These are phyloP conservation scores for Caloenas nicobarica DNA, from an alignment of 2,113 vertebrate genomes.

Conservation along the genomic window DNA sequence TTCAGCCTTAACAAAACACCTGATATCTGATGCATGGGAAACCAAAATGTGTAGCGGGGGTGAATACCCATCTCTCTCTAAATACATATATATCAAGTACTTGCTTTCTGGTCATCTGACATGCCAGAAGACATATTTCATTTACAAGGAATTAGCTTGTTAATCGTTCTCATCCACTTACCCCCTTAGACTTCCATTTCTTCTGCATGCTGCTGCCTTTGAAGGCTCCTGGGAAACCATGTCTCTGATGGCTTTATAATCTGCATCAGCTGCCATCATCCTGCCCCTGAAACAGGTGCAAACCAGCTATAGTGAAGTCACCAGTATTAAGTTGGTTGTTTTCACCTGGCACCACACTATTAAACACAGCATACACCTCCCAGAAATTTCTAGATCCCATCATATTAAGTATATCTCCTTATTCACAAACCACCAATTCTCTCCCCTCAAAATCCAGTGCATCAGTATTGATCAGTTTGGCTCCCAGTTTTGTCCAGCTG, in stretches of 20 bases:
- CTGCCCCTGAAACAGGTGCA: not conserved
- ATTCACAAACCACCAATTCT: not conserved
- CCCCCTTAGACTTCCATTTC: not conserved
- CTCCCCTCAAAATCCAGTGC: not conserved
- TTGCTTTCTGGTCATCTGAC: not conserved
- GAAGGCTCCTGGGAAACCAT: not conserved
- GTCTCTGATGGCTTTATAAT: not conserved
- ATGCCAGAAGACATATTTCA: not conserved
- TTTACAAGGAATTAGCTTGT: not conserved
- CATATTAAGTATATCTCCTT: not conserved
- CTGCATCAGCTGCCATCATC: not conserved
- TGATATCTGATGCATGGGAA: not conserved
- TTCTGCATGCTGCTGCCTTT: not conserved
- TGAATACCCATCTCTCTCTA: not conserved
- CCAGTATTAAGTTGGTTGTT: not conserved
- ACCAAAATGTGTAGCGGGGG: rapidly evolving
- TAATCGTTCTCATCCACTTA: not conserved
- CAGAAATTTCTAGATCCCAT: not conserved
- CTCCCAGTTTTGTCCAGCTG: not conserved
- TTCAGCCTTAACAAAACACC: not conserved
- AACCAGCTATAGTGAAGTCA: not conserved
- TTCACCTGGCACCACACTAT: not conserved
- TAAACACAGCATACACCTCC: not conserved
- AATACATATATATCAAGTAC: not conserved
- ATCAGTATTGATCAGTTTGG: not conserved